Evolutionary conservation across 37 sponge, comb jelly and placozoan species (phyloP).

Genomic region (Chondrosia reniformis): DNA sequence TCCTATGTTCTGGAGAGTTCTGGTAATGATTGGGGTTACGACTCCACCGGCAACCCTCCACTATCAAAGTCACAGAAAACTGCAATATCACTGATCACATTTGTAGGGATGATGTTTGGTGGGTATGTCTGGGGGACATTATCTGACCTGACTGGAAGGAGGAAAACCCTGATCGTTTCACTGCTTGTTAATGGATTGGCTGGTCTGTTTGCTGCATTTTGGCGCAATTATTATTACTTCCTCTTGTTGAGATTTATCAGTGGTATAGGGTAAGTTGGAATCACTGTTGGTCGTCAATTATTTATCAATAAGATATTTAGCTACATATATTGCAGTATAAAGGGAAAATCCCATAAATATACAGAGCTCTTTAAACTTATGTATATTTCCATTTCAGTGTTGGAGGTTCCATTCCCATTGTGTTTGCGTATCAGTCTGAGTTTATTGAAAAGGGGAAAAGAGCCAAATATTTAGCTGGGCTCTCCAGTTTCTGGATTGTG

Average conservation of each 20-base stretch:
- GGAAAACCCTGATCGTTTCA: constrained; percentile 38
- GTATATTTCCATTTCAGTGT: too few relatives aligned
- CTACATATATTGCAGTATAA: too few relatives aligned
- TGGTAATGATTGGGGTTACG: constrained; percentile 16
- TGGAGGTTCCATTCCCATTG: constrained; percentile 73
- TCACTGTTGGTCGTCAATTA: too few relatives aligned
- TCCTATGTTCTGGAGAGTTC: constrained; percentile 42
- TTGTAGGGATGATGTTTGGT: constrained; percentile 70
- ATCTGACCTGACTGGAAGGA: constrained; percentile 56
- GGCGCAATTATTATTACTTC: constrained; percentile 45
- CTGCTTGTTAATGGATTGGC: constrained; percentile 47
- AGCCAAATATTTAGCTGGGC: constrained; percentile 49
- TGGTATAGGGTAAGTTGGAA: constrained; percentile 76
- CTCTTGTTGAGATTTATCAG: constrained; percentile 50
- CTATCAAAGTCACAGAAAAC: constrained; percentile 27
- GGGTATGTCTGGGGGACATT: constrained; percentile 64
- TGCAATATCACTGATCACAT: constrained; percentile 51
- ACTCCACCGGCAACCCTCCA: neutral
- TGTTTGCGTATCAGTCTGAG: constrained; percentile 59
- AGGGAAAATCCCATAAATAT: too few relatives aligned
- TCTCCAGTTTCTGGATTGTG: constrained; percentile 59
- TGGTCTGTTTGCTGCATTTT: constrained; percentile 50
- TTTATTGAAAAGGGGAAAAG: constrained; percentile 54
- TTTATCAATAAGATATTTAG: too few relatives aligned
- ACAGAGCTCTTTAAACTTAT: too few relatives aligned